These are phyloP conservation scores for Gouania willdenowi DNA, from an alignment of 2,797 vertebrate genomes.

Conservation along the genomic window DNA sequence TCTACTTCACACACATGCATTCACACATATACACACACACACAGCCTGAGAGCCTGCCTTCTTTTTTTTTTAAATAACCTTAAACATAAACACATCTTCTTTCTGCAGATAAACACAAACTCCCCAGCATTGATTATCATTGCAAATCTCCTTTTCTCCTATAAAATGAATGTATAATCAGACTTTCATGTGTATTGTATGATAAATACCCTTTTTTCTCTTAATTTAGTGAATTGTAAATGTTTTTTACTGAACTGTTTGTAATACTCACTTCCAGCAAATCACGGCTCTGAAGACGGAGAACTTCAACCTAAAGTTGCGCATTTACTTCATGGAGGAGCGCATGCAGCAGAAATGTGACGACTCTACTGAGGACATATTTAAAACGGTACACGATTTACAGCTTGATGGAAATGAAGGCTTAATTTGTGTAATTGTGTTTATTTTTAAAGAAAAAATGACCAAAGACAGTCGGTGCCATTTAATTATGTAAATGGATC, in stretches of 20 bases:
- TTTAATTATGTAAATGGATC: too few species aligned
- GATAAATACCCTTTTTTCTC: neutral
- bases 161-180: too few species aligned
- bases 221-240: neutral
- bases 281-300: conserved; percentile 96
- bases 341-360: conserved; percentile 92
- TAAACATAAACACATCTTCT: conserved; percentile 11
- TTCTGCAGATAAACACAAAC: conserved; percentile 11
- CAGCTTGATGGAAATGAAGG: too few species aligned
- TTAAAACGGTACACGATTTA: conserved; percentile 86
- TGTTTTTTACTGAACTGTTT: neutral
- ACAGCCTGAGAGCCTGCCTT: conserved; percentile 32
- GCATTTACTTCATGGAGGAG: conserved; percentile 97
- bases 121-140: too few species aligned
- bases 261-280: conserved; percentile 73
- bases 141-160: neutral
- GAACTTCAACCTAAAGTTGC: conserved; percentile 96
- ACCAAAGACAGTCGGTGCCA: too few species aligned
- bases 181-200: too few species aligned
- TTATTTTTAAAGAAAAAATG: too few species aligned
- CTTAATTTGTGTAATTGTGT: too few species aligned
- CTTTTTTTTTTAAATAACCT: conserved; percentile 37
- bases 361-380: conserved; percentile 88
- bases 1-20: conserved; percentile 55
- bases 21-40: conserved; percentile 28